A percentile compares a stretch with the other conserved stretches of the same genome.
phyloP scores from a whole-genome alignment of 1,140 invertebrate genomes.

The Tachypleus tridentatus region DNA sequence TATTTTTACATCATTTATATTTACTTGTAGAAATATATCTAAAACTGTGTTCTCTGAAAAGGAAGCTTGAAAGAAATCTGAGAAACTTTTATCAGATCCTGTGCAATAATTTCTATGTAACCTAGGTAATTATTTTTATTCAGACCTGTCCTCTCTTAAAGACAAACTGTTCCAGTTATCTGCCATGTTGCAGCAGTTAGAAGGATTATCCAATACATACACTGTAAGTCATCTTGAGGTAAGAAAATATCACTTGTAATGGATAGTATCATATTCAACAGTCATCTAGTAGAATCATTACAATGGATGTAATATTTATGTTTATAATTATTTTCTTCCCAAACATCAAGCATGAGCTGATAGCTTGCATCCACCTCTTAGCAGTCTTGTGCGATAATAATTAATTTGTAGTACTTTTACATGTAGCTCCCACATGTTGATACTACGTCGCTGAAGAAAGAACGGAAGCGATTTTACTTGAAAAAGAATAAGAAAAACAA shows the following conservation, averaged over 20 bases:
- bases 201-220: conserved; percentile 16
- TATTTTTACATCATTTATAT: no score
- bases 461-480: conserved; percentile 52
- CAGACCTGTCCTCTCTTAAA: conserved; percentile 42
- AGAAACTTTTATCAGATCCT: not conserved
- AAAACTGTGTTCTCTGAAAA: no score
- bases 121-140: conserved; percentile 11
- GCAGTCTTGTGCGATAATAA: no score
- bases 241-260: conserved; percentile 1
- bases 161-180: conserved; percentile 50
- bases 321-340: no score
- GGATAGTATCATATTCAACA: no score
- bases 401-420: not conserved
- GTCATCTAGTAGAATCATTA: no score
- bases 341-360: no score
- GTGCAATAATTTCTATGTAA: conserved; percentile 8
- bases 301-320: no score
- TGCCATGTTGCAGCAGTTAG: conserved; percentile 42
- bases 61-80: not conserved
- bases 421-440: conserved; percentile 31
- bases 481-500: conserved; percentile 45
- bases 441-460: conserved; percentile 52
- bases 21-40: no score
- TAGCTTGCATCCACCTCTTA: no score
- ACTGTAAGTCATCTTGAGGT: conserved; percentile 15